Evolutionary conservation across 2,797 vertebrate species (phyloP), one percentile per base, ranked within the genome.

Genomic region (Rhinella marina): DNA sequence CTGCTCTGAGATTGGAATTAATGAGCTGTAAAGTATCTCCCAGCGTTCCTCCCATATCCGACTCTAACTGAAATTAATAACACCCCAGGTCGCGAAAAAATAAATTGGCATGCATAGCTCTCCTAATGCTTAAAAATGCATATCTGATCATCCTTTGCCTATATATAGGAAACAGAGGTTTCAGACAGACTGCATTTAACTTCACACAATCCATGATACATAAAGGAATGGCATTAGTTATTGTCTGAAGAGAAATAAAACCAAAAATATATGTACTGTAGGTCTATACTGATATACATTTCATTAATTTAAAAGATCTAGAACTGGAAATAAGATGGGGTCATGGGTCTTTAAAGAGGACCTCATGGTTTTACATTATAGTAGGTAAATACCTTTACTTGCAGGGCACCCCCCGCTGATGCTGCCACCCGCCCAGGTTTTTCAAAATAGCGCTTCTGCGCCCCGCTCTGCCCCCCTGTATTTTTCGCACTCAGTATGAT

Each of bases 21-120:
- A 87, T 81, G 86, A 87, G 86, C 86, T 87, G 86, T 87, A 79
- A 81, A 87, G 76, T 61, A 87, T 87, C 86, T 87, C 41, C 86
- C 32, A 23, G 66, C 27, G 25, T 64, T 62, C 41, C 72, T 83
- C 61, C 61, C 81, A 78, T 87, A 77, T 83, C 27, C n/a, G 19
- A 32, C n/a, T 32, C 59, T 87, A 87, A 77, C 72, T 68, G 21
- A 87, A 77, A 87, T 83, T 83, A 83, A 83, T 87, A 64, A 84
- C 72, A 77, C 73, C 48, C 61, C 21, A 14, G 81, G 79, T 78
- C 48, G 23, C 8, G 41, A 54, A 66, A 66, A 66, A 78, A 66
- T 83, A 87, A 87, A 66, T 77, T 87, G 41, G 59, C 72, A n/a
- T 25, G 21, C 54, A 64, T 41, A 54, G 41, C 29, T 25, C 68